Evolutionary conservation across 2,888 invertebrate species (phyloP).

Genomic region (Drosophila kanekoi): DNA sequence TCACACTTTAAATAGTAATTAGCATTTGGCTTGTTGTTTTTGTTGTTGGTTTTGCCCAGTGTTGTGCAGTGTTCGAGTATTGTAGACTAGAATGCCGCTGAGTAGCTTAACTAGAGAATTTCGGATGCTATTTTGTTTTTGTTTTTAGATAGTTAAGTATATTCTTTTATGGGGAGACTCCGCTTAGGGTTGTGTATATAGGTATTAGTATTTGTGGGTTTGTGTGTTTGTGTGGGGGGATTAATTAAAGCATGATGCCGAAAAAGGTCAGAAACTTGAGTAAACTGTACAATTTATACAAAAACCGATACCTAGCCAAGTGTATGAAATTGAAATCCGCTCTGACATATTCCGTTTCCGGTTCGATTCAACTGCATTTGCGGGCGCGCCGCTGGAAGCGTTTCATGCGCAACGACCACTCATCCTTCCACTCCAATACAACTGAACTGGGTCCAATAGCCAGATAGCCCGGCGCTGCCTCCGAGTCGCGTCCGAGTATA

Average conservation of each 20-base stretch:
- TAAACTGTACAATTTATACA: slow-evolving; percentile 85
- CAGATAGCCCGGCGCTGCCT: slow-evolving; percentile 83
- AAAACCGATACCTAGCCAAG: slow-evolving; percentile 84
- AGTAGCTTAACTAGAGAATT: slow-evolving; percentile 46
- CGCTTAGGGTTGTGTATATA: slow-evolving; percentile 23
- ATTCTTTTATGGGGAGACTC: slow-evolving; percentile 29
- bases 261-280: slow-evolving; percentile 84
- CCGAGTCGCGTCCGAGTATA: slow-evolving; percentile 83
- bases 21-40: slow-evolving; percentile 58
- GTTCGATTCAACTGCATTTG: slow-evolving; percentile 85
- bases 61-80: slow-evolving; percentile 23
- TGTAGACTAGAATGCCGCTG: slow-evolving; percentile 56
- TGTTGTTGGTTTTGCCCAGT: slow-evolving; percentile 5
- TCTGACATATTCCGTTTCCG: slow-evolving; percentile 85
- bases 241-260: slow-evolving; percentile 83
- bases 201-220: slow-evolving; percentile 2
- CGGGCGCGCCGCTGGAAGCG: slow-evolving; percentile 84
- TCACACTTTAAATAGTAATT: slow-evolving; percentile 50
- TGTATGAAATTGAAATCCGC: slow-evolving; percentile 84
- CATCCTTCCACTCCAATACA: slow-evolving; percentile 84
- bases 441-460: slow-evolving; percentile 84
- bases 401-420: slow-evolving; percentile 84
- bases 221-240: slow-evolving; percentile 21
- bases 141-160: slow-evolving; percentile 3
- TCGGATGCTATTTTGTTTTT: slow-evolving; percentile 9